Base-by-base conservation (phyloP, 2,888 invertebrate genomes). In the Pocota personata region DNA sequence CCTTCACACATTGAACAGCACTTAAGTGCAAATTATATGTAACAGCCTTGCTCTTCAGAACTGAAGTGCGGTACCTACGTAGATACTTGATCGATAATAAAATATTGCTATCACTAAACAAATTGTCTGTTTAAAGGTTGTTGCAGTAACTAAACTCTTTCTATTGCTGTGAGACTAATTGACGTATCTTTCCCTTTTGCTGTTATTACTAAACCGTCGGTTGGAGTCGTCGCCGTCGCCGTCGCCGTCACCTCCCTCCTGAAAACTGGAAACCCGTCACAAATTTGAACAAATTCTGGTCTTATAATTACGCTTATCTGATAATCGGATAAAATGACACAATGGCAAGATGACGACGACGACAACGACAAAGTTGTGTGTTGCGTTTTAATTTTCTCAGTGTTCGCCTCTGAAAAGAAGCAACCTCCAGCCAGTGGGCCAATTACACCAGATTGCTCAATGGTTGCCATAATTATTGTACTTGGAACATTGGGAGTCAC, bases 271-370 rank as follows among this genome's bases (percentile, higher is more conserved):
- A 6, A 21, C n/a, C n/a, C n/a, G 48, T 10, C n/a, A 32, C 16
- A 46, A 40, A 67, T 57, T 58, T 76, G 14, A 48, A 76, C 57
- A 67, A 48, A 76, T 67, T 37, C 27, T 58, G 43, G 50, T 78
- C 78, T 71, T 69, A 35, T 69, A 78, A 78, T 84, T 69, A 64
- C 24, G 19, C 52, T 66, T 66, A 75, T 80, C 75, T 50, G 58
- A 57, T 79, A 75, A 79, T 84, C 69, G 50, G 84, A 80, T 80
- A 75, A 52, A 55, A 58, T 64, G 64, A 50, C 71, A 82, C 37
- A 55, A 77, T 62, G 57, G 35, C 52, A 72, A 48, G 50, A 37
- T 35, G 55, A 43, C 46, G 40, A 37, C 60, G n/a, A 32, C 3
- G 55, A 43, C 46, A 27, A 37, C 60, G n/a, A 32, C 3, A 16